Percentiles rank a stretch among this genome's conserved stretches.
Conservation (phyloP, 2,113 vertebrate genomes). For the Clinocottus analis region DNA sequence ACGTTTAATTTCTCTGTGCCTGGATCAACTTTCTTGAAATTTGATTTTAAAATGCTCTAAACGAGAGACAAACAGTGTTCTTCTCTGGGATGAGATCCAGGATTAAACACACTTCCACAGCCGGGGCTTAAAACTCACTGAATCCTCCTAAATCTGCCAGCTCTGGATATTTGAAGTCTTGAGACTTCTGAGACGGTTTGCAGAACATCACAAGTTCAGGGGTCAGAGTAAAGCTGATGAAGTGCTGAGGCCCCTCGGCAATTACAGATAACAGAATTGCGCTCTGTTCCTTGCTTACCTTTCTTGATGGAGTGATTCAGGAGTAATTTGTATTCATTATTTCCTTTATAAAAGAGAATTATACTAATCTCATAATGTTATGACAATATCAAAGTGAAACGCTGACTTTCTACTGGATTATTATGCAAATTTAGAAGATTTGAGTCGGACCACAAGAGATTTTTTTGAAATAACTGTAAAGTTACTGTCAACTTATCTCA, state of each 20-base stretch:
- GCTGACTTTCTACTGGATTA: background rate
- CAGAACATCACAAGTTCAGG: conserved; percentile 41
- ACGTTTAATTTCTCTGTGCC: conserved; percentile 39
- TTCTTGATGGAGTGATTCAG: conserved; percentile 20
- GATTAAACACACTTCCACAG: conserved; percentile 57
- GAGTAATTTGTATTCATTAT: conserved; percentile 7
- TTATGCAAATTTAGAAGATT: conserved; percentile 4
- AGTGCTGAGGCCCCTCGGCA: conserved; percentile 25
- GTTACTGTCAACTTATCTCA: background rate
- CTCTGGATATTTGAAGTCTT: conserved; percentile 43
- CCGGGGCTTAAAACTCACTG: conserved; percentile 50
- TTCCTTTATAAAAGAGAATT: conserved; percentile 11
- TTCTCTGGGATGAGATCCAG: conserved; percentile 38
- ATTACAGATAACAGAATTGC: conserved; percentile 46
- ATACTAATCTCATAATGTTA: conserved; percentile 21
- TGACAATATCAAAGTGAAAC: conserved; percentile 23
- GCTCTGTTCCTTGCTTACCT: conserved; percentile 10
- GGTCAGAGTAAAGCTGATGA: conserved; percentile 59
- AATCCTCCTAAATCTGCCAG: conserved; percentile 51
- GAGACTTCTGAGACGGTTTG: conserved; percentile 48
- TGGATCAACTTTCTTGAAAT: conserved; percentile 35
- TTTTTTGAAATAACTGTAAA: background rate
- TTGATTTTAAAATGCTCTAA: conserved; percentile 37
- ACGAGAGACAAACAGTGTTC: conserved; percentile 18
- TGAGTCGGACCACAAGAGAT: background rate